Conservation (phyloP, 2,888 invertebrate genomes). For the Tanypteryx hageni region DNA sequence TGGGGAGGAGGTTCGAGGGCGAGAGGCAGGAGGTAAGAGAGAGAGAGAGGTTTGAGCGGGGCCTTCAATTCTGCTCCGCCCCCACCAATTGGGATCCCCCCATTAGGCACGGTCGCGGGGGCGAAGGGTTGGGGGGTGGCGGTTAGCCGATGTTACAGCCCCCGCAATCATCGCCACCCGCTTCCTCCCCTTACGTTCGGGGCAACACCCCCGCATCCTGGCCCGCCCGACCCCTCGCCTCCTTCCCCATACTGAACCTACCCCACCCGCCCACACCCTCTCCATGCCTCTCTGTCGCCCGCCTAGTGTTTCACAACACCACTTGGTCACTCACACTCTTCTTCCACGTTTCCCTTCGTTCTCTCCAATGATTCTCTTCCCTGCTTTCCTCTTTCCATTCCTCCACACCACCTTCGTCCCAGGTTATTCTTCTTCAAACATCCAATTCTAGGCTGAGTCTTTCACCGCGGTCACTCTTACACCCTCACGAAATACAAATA, state of each 20-base stretch:
- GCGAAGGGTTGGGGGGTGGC: not conserved
- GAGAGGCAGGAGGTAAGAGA: not conserved
- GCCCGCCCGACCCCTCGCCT: not conserved
- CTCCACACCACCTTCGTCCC: not conserved
- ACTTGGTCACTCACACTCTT: not conserved
- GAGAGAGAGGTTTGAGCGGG: not conserved
- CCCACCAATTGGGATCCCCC: slow-evolving; percentile 54
- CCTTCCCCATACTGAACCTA: not conserved
- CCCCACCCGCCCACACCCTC: not conserved
- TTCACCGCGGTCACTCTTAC: too few species aligned
- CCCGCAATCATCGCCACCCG: slow-evolving; percentile 21
- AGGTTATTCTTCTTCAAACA: too few species aligned
- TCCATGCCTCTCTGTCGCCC: not conserved
- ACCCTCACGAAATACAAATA: too few species aligned
- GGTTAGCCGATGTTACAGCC: not conserved
- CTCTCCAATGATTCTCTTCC: not conserved
- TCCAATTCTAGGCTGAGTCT: too few species aligned
- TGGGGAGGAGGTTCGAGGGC: not conserved
- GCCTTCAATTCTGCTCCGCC: slow-evolving; percentile 21
- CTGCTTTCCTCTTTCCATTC: not conserved
- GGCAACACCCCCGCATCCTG: not conserved
- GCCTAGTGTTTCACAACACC: not conserved
- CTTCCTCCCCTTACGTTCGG: not conserved
- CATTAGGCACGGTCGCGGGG: slow-evolving; percentile 40
- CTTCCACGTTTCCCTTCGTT: too few species aligned